Evolutionary conservation across 2,888 invertebrate genomes (phyloP), one percentile per base, ranked within the genome.

Genomic region (Ashinkailepas kermadecensis): DNA sequence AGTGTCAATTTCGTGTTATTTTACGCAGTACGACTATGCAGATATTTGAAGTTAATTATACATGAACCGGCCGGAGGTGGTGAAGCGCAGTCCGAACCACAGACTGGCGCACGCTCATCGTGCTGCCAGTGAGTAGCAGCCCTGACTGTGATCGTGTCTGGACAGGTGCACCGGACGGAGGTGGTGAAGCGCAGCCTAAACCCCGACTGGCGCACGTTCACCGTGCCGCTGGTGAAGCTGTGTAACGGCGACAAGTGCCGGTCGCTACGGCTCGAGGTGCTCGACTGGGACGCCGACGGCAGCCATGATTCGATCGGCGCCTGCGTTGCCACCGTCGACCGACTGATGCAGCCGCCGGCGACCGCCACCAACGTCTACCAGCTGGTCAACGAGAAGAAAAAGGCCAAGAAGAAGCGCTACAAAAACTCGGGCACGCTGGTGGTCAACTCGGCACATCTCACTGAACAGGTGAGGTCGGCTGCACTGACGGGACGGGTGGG

Each of bases 81-180:
- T 39, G 39, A 39, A 39, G 39, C 39, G 39, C 39, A 39, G 39
- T 39, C 39, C 4, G 39, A 39, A 39, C 39, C 39, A 1, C 39
- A n/a, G 39, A 39, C 39, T 39, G 39, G 39, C 39, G 39, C 39
- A 39, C 39, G 39, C 4, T 39, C 39, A 39, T 4, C 39, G 39
- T 39, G 39, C 39, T 4, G 39, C 39, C 4, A 4, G 39, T 39
- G 2, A 39, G 39, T 4, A 3, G 39, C 2, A 39, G 39, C 39
- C 39, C 39, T 39, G 4, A 39, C 39, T 39, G 85, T 58, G 83
- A 83, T n/a, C 87, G 87, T 21, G 85, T 86, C 25, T 89, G 87
- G 83, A 87, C 89, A 89, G 12, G 90, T 90, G 2, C 89, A 90
- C 85, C 88, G 90, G 85, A 90, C 90, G 70, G 90, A 91, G 85